These are phyloP conservation scores for Drosophila funebris DNA, from an alignment of 1,140 invertebrate genomes.

Conservation along the genomic window DNA sequence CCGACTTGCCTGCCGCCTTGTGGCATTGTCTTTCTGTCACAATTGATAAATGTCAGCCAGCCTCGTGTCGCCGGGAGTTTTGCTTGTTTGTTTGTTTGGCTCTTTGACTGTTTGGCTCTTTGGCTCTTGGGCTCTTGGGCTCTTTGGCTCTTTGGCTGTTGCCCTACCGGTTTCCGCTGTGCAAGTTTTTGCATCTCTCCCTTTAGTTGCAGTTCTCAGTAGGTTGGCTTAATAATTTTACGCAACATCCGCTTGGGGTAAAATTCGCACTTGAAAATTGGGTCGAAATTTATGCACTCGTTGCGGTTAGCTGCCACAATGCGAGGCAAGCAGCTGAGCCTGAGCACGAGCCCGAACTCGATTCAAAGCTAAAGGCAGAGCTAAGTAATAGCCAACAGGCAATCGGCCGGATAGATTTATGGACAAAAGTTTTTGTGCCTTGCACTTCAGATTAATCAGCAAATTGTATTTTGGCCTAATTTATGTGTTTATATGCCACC, in stretches of 20 bases:
- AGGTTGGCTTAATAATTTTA: slow-evolving; percentile 66
- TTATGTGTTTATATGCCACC: slow-evolving; percentile 60
- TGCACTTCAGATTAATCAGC: slow-evolving; percentile 80
- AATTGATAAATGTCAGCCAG: slow-evolving; percentile 77
- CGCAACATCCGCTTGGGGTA: slow-evolving; percentile 59
- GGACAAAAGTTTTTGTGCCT: slow-evolving; percentile 68
- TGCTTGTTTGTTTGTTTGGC: slow-evolving; percentile 53
- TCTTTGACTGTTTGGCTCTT: neutral
- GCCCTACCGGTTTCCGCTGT: slow-evolving; percentile 52
- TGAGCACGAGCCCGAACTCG: neutral
- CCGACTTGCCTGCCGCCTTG: slow-evolving; percentile 20
- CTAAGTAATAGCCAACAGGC: slow-evolving; percentile 13
- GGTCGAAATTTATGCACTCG: slow-evolving; percentile 79
- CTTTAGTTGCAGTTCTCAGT: neutral
- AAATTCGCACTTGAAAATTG: slow-evolving; percentile 80
- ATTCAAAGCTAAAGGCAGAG: neutral
- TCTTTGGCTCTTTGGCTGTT: slow-evolving; percentile 16
- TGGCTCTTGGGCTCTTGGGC: slow-evolving; percentile 29
- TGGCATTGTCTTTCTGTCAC: slow-evolving; percentile 74
- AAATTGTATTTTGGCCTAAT: slow-evolving; percentile 79
- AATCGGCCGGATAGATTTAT: slow-evolving; percentile 62
- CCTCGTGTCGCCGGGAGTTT: slow-evolving; percentile 49
- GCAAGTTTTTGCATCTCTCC: slow-evolving; percentile 57
- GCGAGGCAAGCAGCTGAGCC: slow-evolving; percentile 56
- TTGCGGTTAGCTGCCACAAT: slow-evolving; percentile 59